These are phyloP conservation scores for Phoenicopterus ruber DNA, from an alignment of 2,113 vertebrate species.

Conservation along the genomic window DNA sequence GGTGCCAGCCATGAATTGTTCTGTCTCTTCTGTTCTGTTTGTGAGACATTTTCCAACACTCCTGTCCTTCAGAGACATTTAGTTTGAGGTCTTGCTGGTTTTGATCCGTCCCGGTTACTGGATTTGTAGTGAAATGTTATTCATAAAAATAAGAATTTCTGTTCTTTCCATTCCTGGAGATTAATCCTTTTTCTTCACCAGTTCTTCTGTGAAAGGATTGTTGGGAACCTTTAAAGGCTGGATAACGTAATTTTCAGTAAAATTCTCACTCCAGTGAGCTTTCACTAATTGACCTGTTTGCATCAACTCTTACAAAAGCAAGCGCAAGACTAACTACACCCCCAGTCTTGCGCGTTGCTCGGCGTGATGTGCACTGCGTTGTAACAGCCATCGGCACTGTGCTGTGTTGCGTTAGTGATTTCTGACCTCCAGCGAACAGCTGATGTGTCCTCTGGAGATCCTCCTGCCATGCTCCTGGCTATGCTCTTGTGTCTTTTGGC, in stretches of 20 bases:
- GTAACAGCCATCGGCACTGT: rapidly evolving
- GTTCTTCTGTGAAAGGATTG: background rate
- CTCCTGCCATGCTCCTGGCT: constrained; percentile 28
- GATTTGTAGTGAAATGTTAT: background rate
- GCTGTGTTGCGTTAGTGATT: background rate
- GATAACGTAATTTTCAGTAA: background rate
- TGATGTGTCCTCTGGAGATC: background rate
- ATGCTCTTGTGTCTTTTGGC: constrained; percentile 2
- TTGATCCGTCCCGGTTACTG: background rate
- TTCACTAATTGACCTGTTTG: background rate
- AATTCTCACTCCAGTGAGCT: background rate
- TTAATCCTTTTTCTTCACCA: background rate
- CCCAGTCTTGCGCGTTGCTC: rapidly evolving
- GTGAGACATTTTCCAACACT: background rate
- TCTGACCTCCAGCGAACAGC: background rate
- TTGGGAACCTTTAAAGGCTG: background rate
- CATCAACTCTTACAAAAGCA: rapidly evolving
- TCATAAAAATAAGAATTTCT: background rate
- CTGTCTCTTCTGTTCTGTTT: background rate
- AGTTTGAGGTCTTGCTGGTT: background rate
- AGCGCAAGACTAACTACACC: rapidly evolving
- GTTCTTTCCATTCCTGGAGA: background rate
- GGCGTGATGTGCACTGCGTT: rapidly evolving
- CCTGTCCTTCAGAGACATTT: background rate
- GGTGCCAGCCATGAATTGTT: background rate